A percentile compares a stretch with the other conserved stretches of the same genome.
These are phyloP conservation scores for Amphiprion percula DNA, from an alignment of 2,113 vertebrate species.

Conservation along the genomic window DNA sequence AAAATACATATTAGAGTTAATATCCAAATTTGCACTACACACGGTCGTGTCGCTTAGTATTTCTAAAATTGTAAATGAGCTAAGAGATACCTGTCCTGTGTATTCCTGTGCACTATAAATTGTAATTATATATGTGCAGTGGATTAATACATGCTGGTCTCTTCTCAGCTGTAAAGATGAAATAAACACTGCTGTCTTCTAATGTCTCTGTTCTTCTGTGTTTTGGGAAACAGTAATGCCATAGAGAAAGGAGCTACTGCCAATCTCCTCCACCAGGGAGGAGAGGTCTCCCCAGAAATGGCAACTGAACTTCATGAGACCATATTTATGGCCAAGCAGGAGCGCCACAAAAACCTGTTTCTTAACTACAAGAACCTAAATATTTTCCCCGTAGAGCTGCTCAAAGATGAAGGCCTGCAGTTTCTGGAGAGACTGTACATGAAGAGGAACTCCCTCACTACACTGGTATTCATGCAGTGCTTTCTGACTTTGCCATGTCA, in stretches of 20 bases:
- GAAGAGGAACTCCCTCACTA: slow-evolving; percentile 97
- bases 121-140: neutral
- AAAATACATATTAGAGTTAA: too few species aligned
- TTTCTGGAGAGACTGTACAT: slow-evolving; percentile 97
- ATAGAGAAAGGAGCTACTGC: slow-evolving; percentile 14
- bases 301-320: slow-evolving; percentile 93
- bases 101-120: neutral
- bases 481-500: neutral
- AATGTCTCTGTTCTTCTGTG: neutral
- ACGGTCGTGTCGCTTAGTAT: too few species aligned
- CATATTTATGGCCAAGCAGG: slow-evolving; percentile 94
- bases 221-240: slow-evolving; percentile 39
- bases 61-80: too few species aligned
- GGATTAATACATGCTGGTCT: neutral
- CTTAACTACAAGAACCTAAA: slow-evolving; percentile 95
- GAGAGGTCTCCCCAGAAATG: slow-evolving; percentile 80
- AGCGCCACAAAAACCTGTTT: slow-evolving; percentile 97
- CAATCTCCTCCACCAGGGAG: neutral
- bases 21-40: too few species aligned
- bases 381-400: slow-evolving; percentile 91
- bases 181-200: neutral
- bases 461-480: slow-evolving; percentile 85
- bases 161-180: neutral
- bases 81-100: too few species aligned
- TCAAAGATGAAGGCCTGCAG: slow-evolving; percentile 95